Percentiles rank a stretch among this genome's conserved stretches.
These are phyloP conservation scores for Hoplostethus mediterraneus DNA, from an alignment of 2,797 vertebrate species.

Conservation along the genomic window DNA sequence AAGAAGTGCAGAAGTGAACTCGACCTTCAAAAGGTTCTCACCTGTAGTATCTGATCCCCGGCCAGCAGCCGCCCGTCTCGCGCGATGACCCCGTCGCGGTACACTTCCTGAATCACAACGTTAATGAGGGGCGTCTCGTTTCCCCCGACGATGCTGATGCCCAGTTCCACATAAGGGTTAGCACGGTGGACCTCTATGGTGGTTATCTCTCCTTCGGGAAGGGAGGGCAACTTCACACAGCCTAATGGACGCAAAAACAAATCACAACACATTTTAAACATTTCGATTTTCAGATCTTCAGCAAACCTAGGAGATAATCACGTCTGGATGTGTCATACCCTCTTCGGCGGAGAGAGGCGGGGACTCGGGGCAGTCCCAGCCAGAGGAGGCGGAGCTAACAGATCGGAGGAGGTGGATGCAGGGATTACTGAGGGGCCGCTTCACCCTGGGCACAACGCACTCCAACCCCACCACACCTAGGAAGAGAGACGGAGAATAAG, in stretches of 20 bases:
- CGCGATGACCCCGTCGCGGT: constrained; percentile 96
- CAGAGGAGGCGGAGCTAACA: constrained; percentile 80
- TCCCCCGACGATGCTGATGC: constrained; percentile 97
- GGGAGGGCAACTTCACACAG: constrained; percentile 91
- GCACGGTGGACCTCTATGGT: constrained; percentile 96
- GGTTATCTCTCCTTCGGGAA: constrained; percentile 98
- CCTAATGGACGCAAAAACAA: constrained; percentile 79
- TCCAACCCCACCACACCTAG: constrained; percentile 80
- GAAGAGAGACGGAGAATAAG: constrained; percentile 28
- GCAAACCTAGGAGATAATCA: constrained; percentile 12
- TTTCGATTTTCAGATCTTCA: constrained; percentile 24
- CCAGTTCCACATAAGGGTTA: constrained; percentile 96
- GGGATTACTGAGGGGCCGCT: constrained; percentile 83
- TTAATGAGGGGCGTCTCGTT: constrained; percentile 99
- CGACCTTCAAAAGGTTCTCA: constrained; percentile 56
- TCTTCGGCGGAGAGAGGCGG: constrained; percentile 81
- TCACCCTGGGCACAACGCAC: constrained; percentile 71
- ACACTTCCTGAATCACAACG: constrained; percentile 98
- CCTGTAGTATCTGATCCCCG: constrained; percentile 98
- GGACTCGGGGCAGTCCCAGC: constrained; percentile 86
- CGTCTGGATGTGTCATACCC: constrained; percentile 60
- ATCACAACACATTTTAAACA: constrained; percentile 28
- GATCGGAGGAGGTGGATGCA: constrained; percentile 80
- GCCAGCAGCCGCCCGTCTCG: constrained; percentile 96
- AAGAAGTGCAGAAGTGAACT: not conserved